phyloP scores from a whole-genome alignment of 2,888 invertebrate genomes.

The Hermodice carunculata region DNA sequence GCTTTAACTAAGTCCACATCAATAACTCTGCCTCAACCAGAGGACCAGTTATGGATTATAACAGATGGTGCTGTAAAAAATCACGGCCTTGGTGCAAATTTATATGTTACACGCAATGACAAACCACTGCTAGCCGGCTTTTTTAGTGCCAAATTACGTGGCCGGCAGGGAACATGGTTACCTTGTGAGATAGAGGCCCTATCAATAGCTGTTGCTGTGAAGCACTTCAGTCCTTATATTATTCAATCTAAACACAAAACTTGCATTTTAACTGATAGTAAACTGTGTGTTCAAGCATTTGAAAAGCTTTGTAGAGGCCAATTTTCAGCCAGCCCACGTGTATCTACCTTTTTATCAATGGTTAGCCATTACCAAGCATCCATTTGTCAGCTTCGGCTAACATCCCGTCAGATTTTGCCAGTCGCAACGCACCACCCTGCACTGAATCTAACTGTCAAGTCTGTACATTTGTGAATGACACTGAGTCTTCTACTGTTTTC shows the following conservation, averaged over 20 bases:
- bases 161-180: background rate
- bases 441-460: background rate
- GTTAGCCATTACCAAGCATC: background rate
- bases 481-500: too few relatives aligned
- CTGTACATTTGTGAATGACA: too few relatives aligned
- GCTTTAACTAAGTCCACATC: background rate
- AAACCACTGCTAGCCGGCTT: background rate
- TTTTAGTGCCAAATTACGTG: background rate
- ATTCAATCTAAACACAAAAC: background rate
- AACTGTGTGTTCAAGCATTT: background rate
- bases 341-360: background rate
- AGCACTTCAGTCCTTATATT: background rate
- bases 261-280: background rate
- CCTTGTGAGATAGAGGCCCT: background rate
- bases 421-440: background rate
- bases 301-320: background rate
- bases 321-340: background rate
- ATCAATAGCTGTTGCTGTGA: background rate
- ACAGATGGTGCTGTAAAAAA: conserved; percentile 18
- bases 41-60: conserved; percentile 25
- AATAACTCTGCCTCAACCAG: conserved; percentile 2
- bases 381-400: background rate
- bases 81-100: conserved; percentile 1
- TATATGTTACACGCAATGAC: background rate
- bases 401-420: background rate